A percentile compares a stretch with the other conserved stretches of the same genome.
Conservation (phyloP, 2,797 vertebrate species). For the Coregonus suidteri region DNA sequence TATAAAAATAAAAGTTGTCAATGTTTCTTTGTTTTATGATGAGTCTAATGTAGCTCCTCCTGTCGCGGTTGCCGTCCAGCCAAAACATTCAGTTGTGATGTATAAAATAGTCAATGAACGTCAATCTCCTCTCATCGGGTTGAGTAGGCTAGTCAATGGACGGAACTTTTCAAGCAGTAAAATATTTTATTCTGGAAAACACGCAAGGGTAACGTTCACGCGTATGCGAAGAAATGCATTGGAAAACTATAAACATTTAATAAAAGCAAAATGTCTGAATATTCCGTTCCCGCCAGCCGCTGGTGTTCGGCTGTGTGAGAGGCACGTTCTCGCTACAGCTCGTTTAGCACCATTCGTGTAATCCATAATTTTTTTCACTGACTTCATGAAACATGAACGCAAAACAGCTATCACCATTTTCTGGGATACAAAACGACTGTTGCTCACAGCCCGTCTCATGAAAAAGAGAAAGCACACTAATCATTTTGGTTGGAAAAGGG, state of each 20-base stretch:
- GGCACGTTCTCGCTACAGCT: slow-evolving; percentile 39
- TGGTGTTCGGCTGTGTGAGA: slow-evolving; percentile 18
- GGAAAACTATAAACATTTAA: too few relatives aligned
- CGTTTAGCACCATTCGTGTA: slow-evolving; percentile 30
- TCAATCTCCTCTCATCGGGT: slow-evolving; percentile 39
- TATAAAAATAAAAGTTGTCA: slow-evolving; percentile 46
- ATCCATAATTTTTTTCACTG: slow-evolving; percentile 37
- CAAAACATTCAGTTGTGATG: slow-evolving; percentile 28
- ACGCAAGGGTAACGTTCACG: slow-evolving; percentile 31
- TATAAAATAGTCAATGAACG: slow-evolving; percentile 35
- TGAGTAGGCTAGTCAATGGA: slow-evolving; percentile 46
- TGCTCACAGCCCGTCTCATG: slow-evolving; percentile 26
- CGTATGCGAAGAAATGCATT: slow-evolving; percentile 26
- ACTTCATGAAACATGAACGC: slow-evolving; percentile 34
- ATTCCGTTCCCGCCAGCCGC: too few relatives aligned
- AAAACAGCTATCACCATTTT: slow-evolving; percentile 45
- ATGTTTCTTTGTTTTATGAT: slow-evolving; percentile 35
- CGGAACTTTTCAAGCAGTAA: slow-evolving; percentile 33
- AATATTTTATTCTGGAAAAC: too few relatives aligned
- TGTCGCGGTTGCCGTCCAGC: slow-evolving; percentile 35
- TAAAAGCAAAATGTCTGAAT: background rate
- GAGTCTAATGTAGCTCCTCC: slow-evolving; percentile 44
- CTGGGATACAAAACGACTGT: slow-evolving; percentile 37
- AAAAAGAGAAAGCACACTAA: too few relatives aligned
- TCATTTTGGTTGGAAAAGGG: slow-evolving; percentile 43